phyloP scores from a whole-genome alignment of 2,888 invertebrate species.

The Watsonalla cultraria region DNA sequence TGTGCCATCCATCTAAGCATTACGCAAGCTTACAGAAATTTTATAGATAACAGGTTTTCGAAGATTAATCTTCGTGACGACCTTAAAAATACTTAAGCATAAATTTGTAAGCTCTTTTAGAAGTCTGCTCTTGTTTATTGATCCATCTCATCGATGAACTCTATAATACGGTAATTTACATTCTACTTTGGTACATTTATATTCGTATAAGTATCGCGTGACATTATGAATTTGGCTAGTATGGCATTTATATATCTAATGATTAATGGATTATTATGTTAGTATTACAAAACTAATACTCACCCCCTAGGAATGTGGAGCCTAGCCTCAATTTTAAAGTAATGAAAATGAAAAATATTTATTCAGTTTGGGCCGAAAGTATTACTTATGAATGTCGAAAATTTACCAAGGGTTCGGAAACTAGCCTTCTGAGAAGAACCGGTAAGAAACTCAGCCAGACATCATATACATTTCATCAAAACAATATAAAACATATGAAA shows the following conservation, averaged over 20 bases:
- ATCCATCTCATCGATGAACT: constrained; percentile 23
- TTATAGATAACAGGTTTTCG: constrained; percentile 43
- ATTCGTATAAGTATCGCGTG: neutral
- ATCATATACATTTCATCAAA: too few relatives aligned
- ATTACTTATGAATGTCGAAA: too few relatives aligned
- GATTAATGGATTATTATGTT: neutral
- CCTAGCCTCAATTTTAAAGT: too few relatives aligned
- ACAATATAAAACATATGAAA: too few relatives aligned
- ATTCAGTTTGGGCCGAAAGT: too few relatives aligned
- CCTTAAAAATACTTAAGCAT: constrained; percentile 33
- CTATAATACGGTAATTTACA: constrained; percentile 26
- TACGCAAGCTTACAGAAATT: constrained; percentile 48
- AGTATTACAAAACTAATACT: neutral
- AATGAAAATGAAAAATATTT: too few relatives aligned
- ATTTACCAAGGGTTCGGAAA: too few relatives aligned
- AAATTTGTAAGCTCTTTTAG: constrained; percentile 32
- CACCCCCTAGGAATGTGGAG: too few relatives aligned
- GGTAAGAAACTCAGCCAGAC: too few relatives aligned
- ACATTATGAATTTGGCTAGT: neutral
- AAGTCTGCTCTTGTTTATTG: constrained; percentile 30
- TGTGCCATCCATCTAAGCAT: constrained; percentile 39
- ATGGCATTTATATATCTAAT: neutral
- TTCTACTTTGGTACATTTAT: constrained; percentile 9
- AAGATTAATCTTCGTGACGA: constrained; percentile 40
- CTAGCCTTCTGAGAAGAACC: too few relatives aligned